Evolutionary conservation across 2,797 vertebrate genomes (phyloP).

Genomic region (Delichon dasypus): DNA sequence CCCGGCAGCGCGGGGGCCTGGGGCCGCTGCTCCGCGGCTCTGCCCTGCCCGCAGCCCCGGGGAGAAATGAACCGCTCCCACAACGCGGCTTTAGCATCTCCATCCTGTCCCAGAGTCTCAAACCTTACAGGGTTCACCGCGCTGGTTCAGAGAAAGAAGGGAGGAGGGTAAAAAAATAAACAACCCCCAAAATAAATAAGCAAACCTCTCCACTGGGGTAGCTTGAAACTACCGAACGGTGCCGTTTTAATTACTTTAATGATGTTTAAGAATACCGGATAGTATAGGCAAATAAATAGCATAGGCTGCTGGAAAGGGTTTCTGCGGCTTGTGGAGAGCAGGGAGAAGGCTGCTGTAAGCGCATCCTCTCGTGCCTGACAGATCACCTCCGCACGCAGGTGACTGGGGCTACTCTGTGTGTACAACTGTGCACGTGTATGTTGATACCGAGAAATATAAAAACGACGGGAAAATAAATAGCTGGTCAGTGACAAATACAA

Average conservation of each 20-base stretch:
- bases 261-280: slow-evolving; percentile 47
- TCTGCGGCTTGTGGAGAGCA: neutral
- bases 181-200: neutral
- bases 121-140: neutral
- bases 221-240: slow-evolving; percentile 49
- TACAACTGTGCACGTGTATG: neutral
- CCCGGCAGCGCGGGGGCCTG: slow-evolving; percentile 9
- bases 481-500: neutral
- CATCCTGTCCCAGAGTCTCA: neutral
- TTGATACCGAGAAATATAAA: neutral
- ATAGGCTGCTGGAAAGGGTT: neutral
- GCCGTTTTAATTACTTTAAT: slow-evolving; percentile 54
- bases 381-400: neutral
- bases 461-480: neutral
- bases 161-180: neutral
- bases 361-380: neutral
- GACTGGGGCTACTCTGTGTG: neutral
- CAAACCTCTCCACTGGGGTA: slow-evolving; percentile 2
- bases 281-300: slow-evolving; percentile 42
- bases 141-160: neutral
- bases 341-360: neutral
- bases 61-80: neutral
- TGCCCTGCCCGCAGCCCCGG: neutral
- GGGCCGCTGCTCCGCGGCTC: neutral
- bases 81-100: neutral